Percentiles rank a stretch among this genome's conserved stretches.
These are phyloP conservation scores for Samia ricini DNA, from an alignment of 1,140 invertebrate species.

Conservation along the genomic window DNA sequence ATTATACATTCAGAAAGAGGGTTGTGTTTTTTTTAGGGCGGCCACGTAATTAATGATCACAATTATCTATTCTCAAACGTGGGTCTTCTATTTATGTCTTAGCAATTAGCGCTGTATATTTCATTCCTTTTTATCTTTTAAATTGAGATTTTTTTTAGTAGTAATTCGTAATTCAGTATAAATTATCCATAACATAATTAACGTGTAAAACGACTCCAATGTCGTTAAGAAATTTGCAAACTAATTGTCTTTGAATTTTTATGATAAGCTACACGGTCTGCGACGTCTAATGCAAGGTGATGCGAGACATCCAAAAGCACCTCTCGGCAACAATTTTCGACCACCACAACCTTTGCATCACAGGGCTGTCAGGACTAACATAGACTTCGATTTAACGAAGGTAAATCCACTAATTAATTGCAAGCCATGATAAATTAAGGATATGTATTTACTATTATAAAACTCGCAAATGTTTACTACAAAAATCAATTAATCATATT, in stretches of 20 bases:
- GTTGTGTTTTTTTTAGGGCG: no score
- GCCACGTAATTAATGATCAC: no score
- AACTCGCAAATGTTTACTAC: no score
- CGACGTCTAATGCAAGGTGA: constrained; percentile 93
- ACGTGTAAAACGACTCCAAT: no score
- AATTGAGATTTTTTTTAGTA: no score
- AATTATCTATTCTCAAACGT: no score
- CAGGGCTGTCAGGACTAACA: constrained; percentile 95
- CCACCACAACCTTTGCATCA: constrained; percentile 93
- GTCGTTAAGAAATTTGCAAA: neutral
- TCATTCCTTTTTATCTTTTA: no score
- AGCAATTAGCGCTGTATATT: no score
- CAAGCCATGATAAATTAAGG: neutral
- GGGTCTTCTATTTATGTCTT: no score
- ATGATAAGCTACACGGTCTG: constrained; percentile 86
- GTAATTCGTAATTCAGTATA: neutral
- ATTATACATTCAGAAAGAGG: no score
- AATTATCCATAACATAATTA: neutral
- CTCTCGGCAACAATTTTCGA: constrained; percentile 95
- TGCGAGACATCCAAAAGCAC: constrained; percentile 89
- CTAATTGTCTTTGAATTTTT: constrained; percentile 14
- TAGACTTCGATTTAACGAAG: constrained; percentile 92
- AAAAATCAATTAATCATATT: no score
- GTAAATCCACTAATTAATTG: constrained; percentile 80
- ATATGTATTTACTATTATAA: neutral